These are phyloP conservation scores for Holacanthella duospinosa DNA, from an alignment of 2,888 invertebrate genomes.

Conservation along the genomic window DNA sequence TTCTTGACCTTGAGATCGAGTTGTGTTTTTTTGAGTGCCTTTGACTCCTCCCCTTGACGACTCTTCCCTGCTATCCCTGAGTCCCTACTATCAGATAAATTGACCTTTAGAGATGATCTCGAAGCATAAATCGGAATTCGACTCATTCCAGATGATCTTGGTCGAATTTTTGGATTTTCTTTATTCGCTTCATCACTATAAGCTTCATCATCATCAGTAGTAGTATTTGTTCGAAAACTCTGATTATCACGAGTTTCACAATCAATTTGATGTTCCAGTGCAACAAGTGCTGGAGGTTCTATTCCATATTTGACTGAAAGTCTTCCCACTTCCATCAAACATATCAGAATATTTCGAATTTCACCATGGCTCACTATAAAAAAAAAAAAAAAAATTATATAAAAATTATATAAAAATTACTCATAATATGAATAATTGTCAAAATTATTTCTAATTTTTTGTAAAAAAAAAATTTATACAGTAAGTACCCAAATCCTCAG, in stretches of 20 bases:
- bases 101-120: slow-evolving; percentile 9
- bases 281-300: slow-evolving; percentile 71
- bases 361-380: slow-evolving; percentile 65
- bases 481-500: slow-evolving; percentile 79
- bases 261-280: slow-evolving; percentile 77
- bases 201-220: slow-evolving; percentile 10
- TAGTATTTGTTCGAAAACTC: too few relatives aligned
- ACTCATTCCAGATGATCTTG: slow-evolving; percentile 8
- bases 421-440: too few relatives aligned
- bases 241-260: slow-evolving; percentile 52
- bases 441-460: too few relatives aligned
- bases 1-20: slow-evolving; percentile 56
- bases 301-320: slow-evolving; percentile 64
- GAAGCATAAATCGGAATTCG: not conserved
- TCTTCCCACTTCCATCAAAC: slow-evolving; percentile 72
- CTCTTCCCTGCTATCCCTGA: slow-evolving; percentile 43
- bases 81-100: slow-evolving; percentile 35
- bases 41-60: slow-evolving; percentile 16
- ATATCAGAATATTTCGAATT: slow-evolving; percentile 71
- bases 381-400: slow-evolving; percentile 7
- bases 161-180: slow-evolving; percentile 22
- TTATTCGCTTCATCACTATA: slow-evolving; percentile 25
- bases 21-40: slow-evolving; percentile 50
- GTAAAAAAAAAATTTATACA: too few relatives aligned
- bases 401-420: too few relatives aligned